Percentiles rank a stretch among this genome's conserved stretches.
phyloP scores from a whole-genome alignment of 2,797 vertebrate genomes.

The Sternarchorhynchus goeldii region DNA sequence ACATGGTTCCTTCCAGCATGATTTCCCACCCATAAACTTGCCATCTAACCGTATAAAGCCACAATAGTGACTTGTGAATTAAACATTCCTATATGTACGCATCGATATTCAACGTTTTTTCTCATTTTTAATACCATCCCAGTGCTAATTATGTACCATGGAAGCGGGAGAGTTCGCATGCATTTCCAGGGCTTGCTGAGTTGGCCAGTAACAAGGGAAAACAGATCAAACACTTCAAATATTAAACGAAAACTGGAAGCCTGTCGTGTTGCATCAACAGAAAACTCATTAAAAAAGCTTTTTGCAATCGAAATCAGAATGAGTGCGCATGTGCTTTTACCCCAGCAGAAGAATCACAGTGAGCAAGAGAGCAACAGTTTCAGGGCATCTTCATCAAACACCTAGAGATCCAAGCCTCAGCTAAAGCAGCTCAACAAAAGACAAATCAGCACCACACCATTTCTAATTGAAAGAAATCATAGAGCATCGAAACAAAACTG shows the following conservation, averaged over 20 bases:
- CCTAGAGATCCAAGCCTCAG: no score
- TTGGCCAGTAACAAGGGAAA: background rate
- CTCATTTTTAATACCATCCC: no score
- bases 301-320: slow-evolving; percentile 11
- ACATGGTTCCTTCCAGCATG: no score
- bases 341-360: background rate
- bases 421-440: no score
- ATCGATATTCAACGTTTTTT: no score
- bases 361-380: background rate
- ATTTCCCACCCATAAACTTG: no score
- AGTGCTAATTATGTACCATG: background rate
- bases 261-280: slow-evolving; percentile 19
- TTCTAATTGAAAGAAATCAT: no score
- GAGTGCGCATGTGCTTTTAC: background rate
- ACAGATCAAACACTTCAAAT: slow-evolving; percentile 20
- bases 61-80: no score
- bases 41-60: no score
- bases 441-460: no score
- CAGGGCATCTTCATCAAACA: background rate
- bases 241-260: slow-evolving; percentile 37
- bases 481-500: no score
- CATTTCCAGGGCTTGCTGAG: background rate
- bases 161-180: background rate
- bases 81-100: no score
- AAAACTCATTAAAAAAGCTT: slow-evolving; percentile 41